These are phyloP conservation scores for Tragelaphus imberbis DNA, from an alignment of 2,113 vertebrate species.

Conservation along the genomic window DNA sequence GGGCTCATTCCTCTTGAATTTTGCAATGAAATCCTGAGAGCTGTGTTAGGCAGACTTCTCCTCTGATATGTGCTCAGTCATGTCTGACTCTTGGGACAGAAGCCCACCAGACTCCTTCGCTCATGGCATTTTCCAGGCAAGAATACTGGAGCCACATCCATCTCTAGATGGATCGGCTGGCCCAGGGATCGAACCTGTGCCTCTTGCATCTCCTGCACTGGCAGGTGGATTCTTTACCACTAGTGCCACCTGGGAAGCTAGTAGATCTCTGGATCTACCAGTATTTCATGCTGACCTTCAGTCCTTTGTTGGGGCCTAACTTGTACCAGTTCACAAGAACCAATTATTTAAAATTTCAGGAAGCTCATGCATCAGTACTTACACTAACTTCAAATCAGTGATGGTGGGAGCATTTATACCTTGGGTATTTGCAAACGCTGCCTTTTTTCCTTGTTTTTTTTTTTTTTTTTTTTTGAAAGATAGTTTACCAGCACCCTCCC, in stretches of 20 bases:
- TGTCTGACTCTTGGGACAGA: neutral
- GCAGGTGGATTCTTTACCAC: neutral
- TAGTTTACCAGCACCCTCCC: neutral
- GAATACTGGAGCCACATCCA: neutral
- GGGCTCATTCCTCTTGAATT: neutral
- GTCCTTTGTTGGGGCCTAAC: neutral
- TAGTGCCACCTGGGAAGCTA: neutral
- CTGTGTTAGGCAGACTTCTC: neutral
- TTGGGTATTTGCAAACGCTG: neutral
- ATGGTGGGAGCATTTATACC: neutral
- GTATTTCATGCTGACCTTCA: neutral
- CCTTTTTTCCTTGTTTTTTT: neutral
- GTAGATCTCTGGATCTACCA: neutral
- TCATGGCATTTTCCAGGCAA: neutral
- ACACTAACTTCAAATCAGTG: neutral
- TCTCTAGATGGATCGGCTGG: accelerated
- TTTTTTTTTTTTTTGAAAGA: neutral
- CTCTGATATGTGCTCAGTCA: neutral
- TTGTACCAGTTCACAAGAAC: neutral
- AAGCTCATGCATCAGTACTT: neutral
- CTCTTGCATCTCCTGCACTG: neutral
- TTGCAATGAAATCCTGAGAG: neutral
- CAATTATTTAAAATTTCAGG: neutral
- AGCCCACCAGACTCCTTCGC: neutral
- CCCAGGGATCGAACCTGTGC: neutral